Percentiles rank a stretch among this genome's conserved stretches.
Conservation (phyloP, 92 coral and sea anemone species). For the Zoanthus sansibaricus region DNA sequence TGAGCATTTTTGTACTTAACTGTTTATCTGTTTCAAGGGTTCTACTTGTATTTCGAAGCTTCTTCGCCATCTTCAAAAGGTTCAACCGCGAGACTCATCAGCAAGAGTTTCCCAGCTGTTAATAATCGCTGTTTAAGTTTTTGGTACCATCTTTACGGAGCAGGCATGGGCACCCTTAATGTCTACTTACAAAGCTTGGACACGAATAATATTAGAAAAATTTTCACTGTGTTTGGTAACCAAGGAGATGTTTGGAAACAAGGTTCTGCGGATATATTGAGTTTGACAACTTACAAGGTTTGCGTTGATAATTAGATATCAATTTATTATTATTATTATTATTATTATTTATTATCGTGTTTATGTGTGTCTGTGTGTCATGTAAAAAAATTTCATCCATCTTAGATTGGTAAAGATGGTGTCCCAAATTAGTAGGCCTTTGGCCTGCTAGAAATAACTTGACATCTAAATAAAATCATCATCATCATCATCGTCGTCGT, state of each 20-base stretch:
- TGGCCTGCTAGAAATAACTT: too few species aligned
- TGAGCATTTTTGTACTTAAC: not conserved
- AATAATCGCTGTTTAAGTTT: conserved; percentile 74
- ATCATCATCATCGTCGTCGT: too few species aligned
- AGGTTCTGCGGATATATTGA: conserved; percentile 57
- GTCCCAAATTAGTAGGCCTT: too few species aligned
- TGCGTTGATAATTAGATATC: not conserved
- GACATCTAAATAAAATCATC: too few species aligned
- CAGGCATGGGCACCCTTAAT: conserved; percentile 78
- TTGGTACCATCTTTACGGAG: conserved; percentile 85
- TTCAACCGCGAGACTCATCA: conserved; percentile 70
- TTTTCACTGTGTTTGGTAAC: conserved; percentile 79
- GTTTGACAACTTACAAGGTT: conserved; percentile 61
- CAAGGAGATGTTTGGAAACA: conserved; percentile 83
- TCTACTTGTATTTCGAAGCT: conserved; percentile 69
- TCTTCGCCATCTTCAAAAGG: conserved; percentile 70
- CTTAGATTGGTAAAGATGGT: too few species aligned
- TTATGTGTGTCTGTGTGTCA: too few species aligned
- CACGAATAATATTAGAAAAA: conserved; percentile 8
- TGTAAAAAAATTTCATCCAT: too few species aligned
- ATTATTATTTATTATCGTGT: too few species aligned
- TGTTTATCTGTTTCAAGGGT: conserved; percentile 40
- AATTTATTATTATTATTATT: too few species aligned
- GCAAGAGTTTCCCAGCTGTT: conserved; percentile 72
- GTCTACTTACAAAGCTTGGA: conserved; percentile 59